phyloP scores from a whole-genome alignment of 2,113 vertebrate genomes.

The Morphnarchus princeps region DNA sequence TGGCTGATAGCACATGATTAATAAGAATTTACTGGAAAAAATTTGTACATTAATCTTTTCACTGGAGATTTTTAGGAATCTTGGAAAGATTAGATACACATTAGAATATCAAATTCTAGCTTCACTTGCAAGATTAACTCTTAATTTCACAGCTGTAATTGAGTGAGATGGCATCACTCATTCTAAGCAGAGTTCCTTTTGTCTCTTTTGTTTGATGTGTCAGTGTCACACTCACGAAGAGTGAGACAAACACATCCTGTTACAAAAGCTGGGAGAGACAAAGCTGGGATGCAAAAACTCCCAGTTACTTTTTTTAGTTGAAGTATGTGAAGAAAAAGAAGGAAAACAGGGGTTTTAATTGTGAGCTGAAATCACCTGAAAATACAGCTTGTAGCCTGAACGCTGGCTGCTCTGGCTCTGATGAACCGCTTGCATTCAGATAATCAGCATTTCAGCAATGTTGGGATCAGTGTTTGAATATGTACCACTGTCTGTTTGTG shows the following conservation, averaged over 20 bases:
- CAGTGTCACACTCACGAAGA: background rate
- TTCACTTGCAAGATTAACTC: background rate
- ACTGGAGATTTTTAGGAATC: background rate
- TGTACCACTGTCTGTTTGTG: background rate
- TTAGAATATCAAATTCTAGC: background rate
- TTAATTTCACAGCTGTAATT: background rate
- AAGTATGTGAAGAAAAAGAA: background rate
- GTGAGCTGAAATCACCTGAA: constrained; percentile 8
- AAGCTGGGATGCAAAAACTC: background rate
- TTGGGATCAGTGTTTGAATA: background rate
- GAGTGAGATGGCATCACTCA: background rate
- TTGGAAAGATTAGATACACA: background rate
- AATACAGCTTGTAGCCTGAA: background rate
- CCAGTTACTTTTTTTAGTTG: background rate
- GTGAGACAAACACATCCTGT: background rate
- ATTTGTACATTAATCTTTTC: background rate
- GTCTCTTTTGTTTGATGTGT: background rate
- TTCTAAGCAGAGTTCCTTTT: background rate
- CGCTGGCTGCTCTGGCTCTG: background rate
- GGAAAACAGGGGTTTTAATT: background rate
- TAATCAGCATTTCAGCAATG: background rate
- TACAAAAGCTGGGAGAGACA: background rate
- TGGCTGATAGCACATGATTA: background rate
- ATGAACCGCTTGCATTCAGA: background rate
- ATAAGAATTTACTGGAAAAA: background rate